Evolutionary conservation across 2,113 vertebrate species (phyloP), one percentile per base, ranked within the genome.

Genomic region (Brachypteracias leptosomus): DNA sequence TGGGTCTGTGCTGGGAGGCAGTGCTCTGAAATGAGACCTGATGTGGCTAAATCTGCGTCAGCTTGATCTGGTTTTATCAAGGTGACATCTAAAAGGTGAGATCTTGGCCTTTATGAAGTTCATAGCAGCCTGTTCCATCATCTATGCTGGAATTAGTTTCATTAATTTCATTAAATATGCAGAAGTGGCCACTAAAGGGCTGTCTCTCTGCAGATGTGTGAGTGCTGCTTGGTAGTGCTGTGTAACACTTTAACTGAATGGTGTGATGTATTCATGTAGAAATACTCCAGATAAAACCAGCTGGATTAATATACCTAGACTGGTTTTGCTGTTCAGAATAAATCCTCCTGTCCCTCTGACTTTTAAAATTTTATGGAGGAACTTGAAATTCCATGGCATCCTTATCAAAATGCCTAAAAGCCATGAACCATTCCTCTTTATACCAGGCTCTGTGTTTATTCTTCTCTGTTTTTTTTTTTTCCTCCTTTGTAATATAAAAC

Each of bases 351-450:
- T 17, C 66, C 22, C 12, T 82, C 73, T 62, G 76, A 87, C 72
- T 94, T 92, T 10, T 42, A 51, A 75, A 75, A 57, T 54, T 70
- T 89, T 90, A 47, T 68, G 49, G 66, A 65, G 68, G 49, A 81
- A 51, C 49, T 90, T 95, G 73, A 92, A 89, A 92, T 95, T 80
- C 92, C 61, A 8, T 57, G 54, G 38, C 24, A 21, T 85, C 90
- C 73, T 89, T 96, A 71, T 63, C 76, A 74, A 68, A 87, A 46
- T 26, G 66, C 86, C 88, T 90, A 66, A 92, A 82, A 84, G 63
- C 80, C 70, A 2, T 14, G 36, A 88, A 85, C 24, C 57, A 10
- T 87, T 93, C 65, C 73, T 74, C 0, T 92, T 92, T 86, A 36
- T 84, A 61, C 44, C 1, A 5, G 51, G 44, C 46, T 92, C 47